These are phyloP conservation scores for Myotis daubentonii DNA, from an alignment of 2,797 vertebrate species.

Conservation along the genomic window DNA sequence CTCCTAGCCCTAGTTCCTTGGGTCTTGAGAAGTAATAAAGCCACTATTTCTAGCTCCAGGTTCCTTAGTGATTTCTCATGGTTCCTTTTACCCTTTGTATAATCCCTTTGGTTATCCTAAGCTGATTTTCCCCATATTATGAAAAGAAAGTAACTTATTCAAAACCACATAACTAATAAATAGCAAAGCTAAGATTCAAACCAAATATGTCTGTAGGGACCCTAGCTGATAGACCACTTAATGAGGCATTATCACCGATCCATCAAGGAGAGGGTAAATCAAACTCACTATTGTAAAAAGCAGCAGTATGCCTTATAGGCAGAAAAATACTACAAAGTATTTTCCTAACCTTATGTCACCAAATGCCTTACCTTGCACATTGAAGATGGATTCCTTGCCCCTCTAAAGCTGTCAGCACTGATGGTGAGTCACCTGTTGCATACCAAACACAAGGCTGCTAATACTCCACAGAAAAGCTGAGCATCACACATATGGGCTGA, in stretches of 20 bases:
- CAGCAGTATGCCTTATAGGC: neutral
- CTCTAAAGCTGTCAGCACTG: neutral
- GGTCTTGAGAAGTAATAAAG: neutral
- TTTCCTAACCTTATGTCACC: neutral
- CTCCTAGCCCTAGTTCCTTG: neutral
- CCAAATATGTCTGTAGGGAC: too few species aligned
- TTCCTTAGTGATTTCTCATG: neutral
- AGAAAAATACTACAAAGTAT: neutral
- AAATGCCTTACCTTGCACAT: neutral
- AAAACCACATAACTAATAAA: too few species aligned
- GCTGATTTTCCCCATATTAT: too few species aligned
- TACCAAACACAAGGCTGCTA: neutral
- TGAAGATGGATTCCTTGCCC: neutral
- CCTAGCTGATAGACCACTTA: too few species aligned
- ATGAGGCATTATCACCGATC: fast-evolving
- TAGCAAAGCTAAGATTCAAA: too few species aligned
- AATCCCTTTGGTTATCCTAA: neutral
- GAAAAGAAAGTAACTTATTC: too few species aligned
- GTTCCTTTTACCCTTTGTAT: neutral
- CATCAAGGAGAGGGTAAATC: neutral
- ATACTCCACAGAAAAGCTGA: neutral
- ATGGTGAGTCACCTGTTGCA: neutral
- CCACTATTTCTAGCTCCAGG: neutral
- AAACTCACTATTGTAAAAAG: neutral
- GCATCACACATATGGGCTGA: neutral